These are phyloP conservation scores for Anniella stebbinsi DNA, from an alignment of 2,797 vertebrate species.

Conservation along the genomic window DNA sequence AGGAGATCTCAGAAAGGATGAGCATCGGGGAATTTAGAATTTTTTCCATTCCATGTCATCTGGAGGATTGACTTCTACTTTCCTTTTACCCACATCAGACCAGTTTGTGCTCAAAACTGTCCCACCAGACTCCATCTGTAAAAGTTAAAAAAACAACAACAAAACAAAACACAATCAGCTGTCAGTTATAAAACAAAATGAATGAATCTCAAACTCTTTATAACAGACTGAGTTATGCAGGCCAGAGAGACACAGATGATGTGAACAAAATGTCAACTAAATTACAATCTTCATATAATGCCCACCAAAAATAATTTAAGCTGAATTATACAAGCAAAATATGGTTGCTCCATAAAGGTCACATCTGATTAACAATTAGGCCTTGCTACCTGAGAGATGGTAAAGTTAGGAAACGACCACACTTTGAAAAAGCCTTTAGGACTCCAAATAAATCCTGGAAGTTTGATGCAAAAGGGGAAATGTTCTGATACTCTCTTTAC, in stretches of 20 bases:
- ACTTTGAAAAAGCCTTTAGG: background rate
- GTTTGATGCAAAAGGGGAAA: background rate
- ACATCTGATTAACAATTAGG: background rate
- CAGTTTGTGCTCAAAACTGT: conserved; percentile 99
- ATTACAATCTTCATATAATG: background rate
- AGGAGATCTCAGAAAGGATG: too few relatives aligned
- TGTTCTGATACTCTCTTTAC: background rate
- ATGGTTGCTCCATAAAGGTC: background rate
- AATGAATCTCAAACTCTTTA: background rate
- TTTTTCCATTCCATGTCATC: conserved; percentile 95
- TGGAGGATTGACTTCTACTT: conserved; percentile 94
- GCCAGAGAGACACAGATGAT: background rate
- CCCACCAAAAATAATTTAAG: background rate
- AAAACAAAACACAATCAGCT: background rate
- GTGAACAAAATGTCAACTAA: too few relatives aligned
- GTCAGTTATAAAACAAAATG: background rate
- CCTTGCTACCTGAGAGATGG: background rate
- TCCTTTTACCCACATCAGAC: conserved; percentile 93
- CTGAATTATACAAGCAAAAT: background rate
- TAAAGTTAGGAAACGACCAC: background rate
- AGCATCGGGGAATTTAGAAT: conserved; percentile 76
- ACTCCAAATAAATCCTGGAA: background rate
- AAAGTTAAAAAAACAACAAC: conserved; percentile 26
- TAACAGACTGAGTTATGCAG: background rate
- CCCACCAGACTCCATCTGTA: conserved; percentile 97